These are phyloP conservation scores for Phortica magna DNA, from an alignment of 2,888 invertebrate species.

Conservation along the genomic window DNA sequence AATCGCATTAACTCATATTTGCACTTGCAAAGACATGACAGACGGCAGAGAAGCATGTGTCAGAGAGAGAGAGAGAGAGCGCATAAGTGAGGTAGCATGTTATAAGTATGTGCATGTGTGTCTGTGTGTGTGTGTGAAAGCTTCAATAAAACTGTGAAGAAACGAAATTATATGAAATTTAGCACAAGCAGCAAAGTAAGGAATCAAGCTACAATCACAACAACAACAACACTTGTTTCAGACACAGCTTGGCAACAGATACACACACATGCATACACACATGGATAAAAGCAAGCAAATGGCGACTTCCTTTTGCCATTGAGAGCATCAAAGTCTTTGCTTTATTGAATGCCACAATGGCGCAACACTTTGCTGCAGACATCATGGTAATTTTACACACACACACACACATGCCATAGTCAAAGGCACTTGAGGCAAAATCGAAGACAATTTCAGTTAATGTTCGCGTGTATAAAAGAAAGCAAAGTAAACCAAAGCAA, in stretches of 20 bases:
- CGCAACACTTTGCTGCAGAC: background rate
- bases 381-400: background rate
- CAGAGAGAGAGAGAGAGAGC: background rate
- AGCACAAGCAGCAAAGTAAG: background rate
- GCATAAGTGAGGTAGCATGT: background rate
- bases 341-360: constrained; percentile 53
- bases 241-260: background rate
- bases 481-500: background rate
- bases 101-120: background rate
- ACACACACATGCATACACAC: background rate
- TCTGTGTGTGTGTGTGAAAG: background rate
- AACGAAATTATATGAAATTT: constrained; percentile 58
- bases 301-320: constrained; percentile 16
- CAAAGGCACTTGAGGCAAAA: background rate
- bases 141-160: constrained; percentile 42
- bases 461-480: background rate
- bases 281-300: background rate
- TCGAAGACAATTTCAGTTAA: constrained; percentile 10
- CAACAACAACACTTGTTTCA: too few species aligned
- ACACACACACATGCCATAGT: background rate
- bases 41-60: background rate
- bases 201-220: too few species aligned
- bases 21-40: constrained; percentile 36
- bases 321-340: constrained; percentile 45
- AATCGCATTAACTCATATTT: constrained; percentile 73